Conservation (phyloP, 2,113 vertebrate species). For the Galeopterus variegatus region DNA sequence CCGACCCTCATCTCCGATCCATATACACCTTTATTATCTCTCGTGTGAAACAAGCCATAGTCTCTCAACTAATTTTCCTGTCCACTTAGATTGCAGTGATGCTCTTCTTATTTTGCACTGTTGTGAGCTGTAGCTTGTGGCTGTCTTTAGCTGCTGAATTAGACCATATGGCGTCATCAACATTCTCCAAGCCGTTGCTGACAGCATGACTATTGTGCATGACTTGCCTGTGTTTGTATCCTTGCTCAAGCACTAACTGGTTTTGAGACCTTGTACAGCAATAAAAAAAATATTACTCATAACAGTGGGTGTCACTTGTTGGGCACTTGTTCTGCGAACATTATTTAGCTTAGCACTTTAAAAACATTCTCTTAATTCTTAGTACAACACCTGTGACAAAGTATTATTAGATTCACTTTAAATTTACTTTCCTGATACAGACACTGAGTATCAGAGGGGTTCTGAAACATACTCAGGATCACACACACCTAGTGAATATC, state of each 20-base stretch:
- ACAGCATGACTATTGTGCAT: not conserved
- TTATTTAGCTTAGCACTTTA: not conserved
- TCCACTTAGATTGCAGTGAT: not conserved
- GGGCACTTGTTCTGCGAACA: not conserved
- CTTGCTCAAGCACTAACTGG: not conserved
- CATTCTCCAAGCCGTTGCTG: not conserved
- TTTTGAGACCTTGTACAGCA: not conserved
- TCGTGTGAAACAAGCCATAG: not conserved
- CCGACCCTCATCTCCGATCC: not conserved
- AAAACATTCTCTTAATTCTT: slow-evolving; percentile 34
- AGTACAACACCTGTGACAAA: not conserved
- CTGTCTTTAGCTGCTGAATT: not conserved
- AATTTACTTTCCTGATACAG: slow-evolving; percentile 10
- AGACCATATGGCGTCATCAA: not conserved
- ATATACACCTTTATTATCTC: not conserved
- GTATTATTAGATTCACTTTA: slow-evolving; percentile 26
- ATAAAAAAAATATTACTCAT: not conserved
- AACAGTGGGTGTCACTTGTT: not conserved
- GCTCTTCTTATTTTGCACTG: not conserved
- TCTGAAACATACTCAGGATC: slow-evolving; percentile 11
- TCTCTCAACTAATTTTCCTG: slow-evolving; percentile 11
- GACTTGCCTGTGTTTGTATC: not conserved
- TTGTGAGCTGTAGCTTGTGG: not conserved
- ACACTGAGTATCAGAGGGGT: not conserved
- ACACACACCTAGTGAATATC: not conserved